Base-by-base conservation (phyloP, 2,797 vertebrate species). In the Galagoides demidoff region DNA sequence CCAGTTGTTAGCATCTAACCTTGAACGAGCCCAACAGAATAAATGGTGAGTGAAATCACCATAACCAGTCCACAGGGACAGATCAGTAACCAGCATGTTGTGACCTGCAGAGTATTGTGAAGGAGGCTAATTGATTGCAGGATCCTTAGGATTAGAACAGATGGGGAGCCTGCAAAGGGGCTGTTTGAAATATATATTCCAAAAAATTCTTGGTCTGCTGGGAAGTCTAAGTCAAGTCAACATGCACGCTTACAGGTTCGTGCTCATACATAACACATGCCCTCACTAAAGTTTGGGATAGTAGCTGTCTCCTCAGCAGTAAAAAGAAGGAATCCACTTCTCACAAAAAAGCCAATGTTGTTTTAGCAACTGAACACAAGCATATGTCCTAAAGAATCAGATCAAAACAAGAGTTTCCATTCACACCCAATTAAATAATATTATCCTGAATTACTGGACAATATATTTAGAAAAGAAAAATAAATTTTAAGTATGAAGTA, bases 91-190 rank as follows among this genome's bases (percentile, higher is more conserved):
- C 61, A 93, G 55, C 59, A 16, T 81, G 61, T 71, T 93, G 76
- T 82, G n/a, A 77, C 45, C 87, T 78, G 39, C 29, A 73, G 84
- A 88, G 76, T 82, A 83, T 57, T 85, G 27, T 86, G 78, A 74
- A 88, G 57, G 64, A 93, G 22, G 27, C 37, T 95, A 95, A 93
- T 78, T 95, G 70, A 92, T 86, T 86, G 55, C 22, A 71, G 59
- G 1, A 20, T 81, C 29, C 73, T 89, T n/a, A 85, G 55, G 7
- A 25, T 0, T 71, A 34, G 34, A 93, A 91, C 74, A 95, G 70
- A 93, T 86, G 49, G 63, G 8, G 22, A 78, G 11, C 31, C 39
- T 63, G 63, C 3, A 34, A 85, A 87, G 7, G 43, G 86, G 22
- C 3, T 68, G 5, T 82, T 93, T 91, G 43, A 4, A 88, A 78